A percentile compares a stretch with the other conserved stretches of the same genome.
Conservation (phyloP, 2,888 invertebrate genomes). For the Lypha dubia region DNA sequence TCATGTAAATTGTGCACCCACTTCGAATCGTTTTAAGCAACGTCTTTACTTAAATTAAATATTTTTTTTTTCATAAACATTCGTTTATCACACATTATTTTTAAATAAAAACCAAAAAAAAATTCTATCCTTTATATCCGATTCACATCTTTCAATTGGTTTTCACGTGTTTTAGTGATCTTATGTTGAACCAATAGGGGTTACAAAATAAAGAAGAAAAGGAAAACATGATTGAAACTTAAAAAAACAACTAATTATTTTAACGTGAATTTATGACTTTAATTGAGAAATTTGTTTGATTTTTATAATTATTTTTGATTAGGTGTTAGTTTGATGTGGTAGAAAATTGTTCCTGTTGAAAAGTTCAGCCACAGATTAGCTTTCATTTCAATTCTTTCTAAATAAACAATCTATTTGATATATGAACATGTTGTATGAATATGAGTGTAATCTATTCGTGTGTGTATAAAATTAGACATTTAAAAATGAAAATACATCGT, state of each 20-base stretch:
- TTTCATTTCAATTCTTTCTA: slow-evolving; percentile 48
- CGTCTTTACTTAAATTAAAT: not conserved
- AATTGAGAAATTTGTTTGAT: slow-evolving; percentile 66
- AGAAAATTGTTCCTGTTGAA: slow-evolving; percentile 53
- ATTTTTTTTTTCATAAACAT: not conserved
- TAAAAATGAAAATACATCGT: slow-evolving; percentile 19
- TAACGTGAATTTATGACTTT: slow-evolving; percentile 65
- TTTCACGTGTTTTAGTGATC: not conserved
- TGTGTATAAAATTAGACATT: slow-evolving; percentile 5
- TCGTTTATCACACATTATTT: not conserved
- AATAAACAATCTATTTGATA: slow-evolving; percentile 68
- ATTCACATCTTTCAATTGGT: slow-evolving; percentile 11
- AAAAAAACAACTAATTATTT: slow-evolving; percentile 41
- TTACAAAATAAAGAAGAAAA: not conserved
- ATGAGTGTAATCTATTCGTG: slow-evolving; percentile 2
- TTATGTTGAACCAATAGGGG: not conserved
- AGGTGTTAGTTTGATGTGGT: slow-evolving; percentile 65
- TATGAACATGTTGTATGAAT: slow-evolving; percentile 44
- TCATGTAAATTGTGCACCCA: not conserved
- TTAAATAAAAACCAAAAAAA: slow-evolving; percentile 6
- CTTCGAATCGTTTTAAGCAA: not conserved
- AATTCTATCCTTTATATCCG: slow-evolving; percentile 18
- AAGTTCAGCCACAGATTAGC: slow-evolving; percentile 24
- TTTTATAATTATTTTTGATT: slow-evolving; percentile 68
- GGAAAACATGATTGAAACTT: not conserved